These are phyloP conservation scores for Bombylius major DNA, from an alignment of 2,888 invertebrate species.

Conservation along the genomic window DNA sequence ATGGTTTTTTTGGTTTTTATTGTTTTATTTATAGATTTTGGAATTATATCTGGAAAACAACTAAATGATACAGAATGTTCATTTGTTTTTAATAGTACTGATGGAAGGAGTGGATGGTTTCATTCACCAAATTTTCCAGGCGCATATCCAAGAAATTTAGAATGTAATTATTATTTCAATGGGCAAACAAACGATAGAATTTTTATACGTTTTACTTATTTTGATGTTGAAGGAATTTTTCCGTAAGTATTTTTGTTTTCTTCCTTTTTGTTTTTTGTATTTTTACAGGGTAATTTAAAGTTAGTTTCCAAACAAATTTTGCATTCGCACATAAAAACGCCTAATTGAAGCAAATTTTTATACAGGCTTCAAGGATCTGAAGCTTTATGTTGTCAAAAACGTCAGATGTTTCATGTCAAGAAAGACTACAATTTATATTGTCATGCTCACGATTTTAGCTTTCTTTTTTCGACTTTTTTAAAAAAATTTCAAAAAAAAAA, in stretches of 20 bases:
- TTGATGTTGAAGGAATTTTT: conserved; percentile 86
- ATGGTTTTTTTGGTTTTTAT: conserved; percentile 6
- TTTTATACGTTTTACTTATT: conserved; percentile 75
- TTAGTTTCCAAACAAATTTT: too few relatives aligned
- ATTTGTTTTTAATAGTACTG: conserved; percentile 77
- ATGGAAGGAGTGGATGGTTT: conserved; percentile 66
- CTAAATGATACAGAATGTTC: conserved; percentile 67
- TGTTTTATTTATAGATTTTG: conserved; percentile 63
- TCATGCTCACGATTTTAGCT: too few relatives aligned
- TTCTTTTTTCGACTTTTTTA: too few relatives aligned
- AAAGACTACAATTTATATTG: too few relatives aligned
- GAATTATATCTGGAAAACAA: conserved; percentile 71
- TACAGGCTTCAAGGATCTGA: too few relatives aligned
- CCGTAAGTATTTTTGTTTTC: conserved; percentile 52
- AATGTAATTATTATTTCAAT: conserved; percentile 84
- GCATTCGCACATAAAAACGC: too few relatives aligned
- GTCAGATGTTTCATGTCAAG: too few relatives aligned
- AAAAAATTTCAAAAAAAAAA: too few relatives aligned
- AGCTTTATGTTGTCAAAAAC: too few relatives aligned
- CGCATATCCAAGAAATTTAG: conserved; percentile 75
- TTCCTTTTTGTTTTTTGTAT: neutral
- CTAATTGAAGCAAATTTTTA: too few relatives aligned
- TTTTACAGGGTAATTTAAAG: neutral
- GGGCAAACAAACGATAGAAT: conserved; percentile 66
- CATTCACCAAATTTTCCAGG: conserved; percentile 86